A percentile compares a stretch with the other conserved stretches of the same genome.
phyloP scores from a whole-genome alignment of 1,140 invertebrate genomes.

The Drosophila punjabiensis region DNA sequence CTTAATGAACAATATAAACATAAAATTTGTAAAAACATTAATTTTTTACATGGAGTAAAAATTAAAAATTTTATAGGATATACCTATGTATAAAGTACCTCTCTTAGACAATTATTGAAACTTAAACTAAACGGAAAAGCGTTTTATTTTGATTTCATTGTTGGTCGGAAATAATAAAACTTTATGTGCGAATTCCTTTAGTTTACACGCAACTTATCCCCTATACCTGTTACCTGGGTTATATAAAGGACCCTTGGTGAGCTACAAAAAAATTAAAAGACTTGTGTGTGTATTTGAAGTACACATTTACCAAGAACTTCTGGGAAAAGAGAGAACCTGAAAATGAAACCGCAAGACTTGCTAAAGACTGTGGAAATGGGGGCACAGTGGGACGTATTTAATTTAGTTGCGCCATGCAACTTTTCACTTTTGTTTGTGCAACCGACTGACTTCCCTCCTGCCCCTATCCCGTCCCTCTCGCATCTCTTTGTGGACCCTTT shows the following conservation, averaged over 20 bases:
- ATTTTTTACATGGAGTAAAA: no score
- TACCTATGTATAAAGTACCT: no score
- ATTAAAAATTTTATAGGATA: no score
- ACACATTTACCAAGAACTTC: constrained; percentile 12
- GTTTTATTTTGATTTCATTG: background rate
- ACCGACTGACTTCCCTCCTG: background rate
- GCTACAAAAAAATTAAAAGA: background rate
- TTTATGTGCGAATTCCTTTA: background rate
- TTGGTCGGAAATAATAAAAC: background rate
- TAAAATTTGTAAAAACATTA: no score
- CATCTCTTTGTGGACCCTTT: constrained; percentile 24
- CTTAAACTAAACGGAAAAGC: no score
- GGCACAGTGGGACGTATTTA: constrained; percentile 27
- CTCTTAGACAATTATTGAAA: no score
- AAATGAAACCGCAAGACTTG: constrained; percentile 10
- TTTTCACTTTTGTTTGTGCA: constrained; percentile 33
- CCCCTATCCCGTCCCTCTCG: constrained; percentile 1
- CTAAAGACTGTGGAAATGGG: constrained; percentile 20
- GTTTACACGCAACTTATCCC: background rate
- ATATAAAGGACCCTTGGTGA: background rate
- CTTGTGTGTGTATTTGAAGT: constrained; percentile 5
- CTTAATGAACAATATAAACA: no score
- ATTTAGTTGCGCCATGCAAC: constrained; percentile 49
- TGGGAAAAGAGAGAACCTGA: background rate
- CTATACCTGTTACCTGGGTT: background rate